phyloP scores from a whole-genome alignment of 2,797 vertebrate genomes.

The Crax fasciolata region DNA sequence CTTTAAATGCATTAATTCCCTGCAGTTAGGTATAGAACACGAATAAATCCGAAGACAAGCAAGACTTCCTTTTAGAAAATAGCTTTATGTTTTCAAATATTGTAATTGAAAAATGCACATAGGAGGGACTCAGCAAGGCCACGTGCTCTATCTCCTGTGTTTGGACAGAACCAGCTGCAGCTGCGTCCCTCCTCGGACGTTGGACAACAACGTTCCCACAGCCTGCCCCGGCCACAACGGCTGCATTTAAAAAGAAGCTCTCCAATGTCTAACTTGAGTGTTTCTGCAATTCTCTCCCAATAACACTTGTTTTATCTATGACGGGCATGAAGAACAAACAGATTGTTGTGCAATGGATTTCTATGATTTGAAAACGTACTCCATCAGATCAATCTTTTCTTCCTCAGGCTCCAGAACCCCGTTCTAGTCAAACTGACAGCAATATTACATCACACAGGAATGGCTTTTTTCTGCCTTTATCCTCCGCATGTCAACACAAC shows the following conservation, averaged over 20 bases:
- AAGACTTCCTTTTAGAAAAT: background rate
- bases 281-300: background rate
- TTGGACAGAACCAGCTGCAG: background rate
- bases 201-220: accelerated
- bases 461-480: background rate
- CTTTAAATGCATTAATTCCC: background rate
- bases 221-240: background rate
- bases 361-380: background rate
- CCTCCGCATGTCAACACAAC: background rate
- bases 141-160: accelerated
- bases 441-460: background rate
- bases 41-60: background rate
- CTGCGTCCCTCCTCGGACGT: accelerated
- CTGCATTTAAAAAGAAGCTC: background rate
- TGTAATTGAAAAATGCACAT: background rate
- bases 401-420: background rate
- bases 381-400: background rate
- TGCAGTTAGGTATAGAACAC: background rate
- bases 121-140: background rate
- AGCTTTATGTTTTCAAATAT: background rate
- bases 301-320: background rate
- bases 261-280: background rate
- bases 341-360: background rate
- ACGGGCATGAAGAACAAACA: background rate
- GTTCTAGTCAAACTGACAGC: background rate